A percentile compares a stretch with the other conserved stretches of the same genome.
phyloP scores from a whole-genome alignment of 1,140 invertebrate species.

The Diorhabda sublineata region DNA sequence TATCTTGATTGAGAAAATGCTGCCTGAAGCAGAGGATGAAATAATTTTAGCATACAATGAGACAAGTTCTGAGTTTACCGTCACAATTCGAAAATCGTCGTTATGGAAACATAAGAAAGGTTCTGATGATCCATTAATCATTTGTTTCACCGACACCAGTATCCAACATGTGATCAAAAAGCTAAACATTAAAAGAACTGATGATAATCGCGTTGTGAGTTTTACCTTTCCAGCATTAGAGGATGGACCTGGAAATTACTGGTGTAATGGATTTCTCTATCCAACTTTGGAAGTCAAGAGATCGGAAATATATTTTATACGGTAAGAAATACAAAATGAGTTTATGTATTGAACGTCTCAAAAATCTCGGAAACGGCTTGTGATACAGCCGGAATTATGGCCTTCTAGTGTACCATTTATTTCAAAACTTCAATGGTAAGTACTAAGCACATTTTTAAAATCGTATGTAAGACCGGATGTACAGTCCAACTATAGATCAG shows the following conservation, averaged over 20 bases:
- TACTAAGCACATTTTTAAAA: too few species aligned
- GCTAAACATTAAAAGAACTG: not conserved
- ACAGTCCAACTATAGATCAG: too few species aligned
- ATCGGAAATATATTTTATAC: slow-evolving; percentile 14
- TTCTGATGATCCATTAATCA: slow-evolving; percentile 17
- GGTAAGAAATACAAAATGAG: not conserved
- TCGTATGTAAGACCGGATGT: too few species aligned
- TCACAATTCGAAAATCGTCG: slow-evolving; percentile 18
- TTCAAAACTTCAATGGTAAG: too few species aligned
- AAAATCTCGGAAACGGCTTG: too few species aligned
- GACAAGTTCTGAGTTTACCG: slow-evolving; percentile 3
- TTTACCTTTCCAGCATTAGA: not conserved
- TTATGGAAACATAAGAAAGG: slow-evolving; percentile 13
- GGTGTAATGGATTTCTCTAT: slow-evolving; percentile 31
- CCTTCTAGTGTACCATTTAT: too few species aligned
- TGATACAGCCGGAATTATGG: too few species aligned
- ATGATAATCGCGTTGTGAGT: not conserved
- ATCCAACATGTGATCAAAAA: slow-evolving; percentile 13
- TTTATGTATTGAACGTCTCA: too few species aligned
- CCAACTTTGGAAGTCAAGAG: slow-evolving; percentile 16
- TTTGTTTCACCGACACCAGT: slow-evolving; percentile 27
- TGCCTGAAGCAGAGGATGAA: not conserved
- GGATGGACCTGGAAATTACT: slow-evolving; percentile 25
- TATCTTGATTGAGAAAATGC: slow-evolving; percentile 10
- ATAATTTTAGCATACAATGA: slow-evolving; percentile 8